Percentiles rank a stretch among this genome's conserved stretches.
These are phyloP conservation scores for Rafetus swinhoei DNA, from an alignment of 2,113 vertebrate species.

Conservation along the genomic window DNA sequence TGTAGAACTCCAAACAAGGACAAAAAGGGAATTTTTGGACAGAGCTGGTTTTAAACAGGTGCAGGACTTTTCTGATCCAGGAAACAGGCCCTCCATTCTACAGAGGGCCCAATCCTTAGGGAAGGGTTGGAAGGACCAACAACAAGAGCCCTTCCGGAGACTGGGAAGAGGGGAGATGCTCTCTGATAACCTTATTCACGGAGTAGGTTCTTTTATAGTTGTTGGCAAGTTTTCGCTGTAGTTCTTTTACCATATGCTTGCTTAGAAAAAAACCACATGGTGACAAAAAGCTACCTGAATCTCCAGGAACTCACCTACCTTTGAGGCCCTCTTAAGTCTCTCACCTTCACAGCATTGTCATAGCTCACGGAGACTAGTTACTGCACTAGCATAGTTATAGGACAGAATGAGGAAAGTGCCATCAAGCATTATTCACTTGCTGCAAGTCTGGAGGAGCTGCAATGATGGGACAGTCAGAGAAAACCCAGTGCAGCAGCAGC, in stretches of 20 bases:
- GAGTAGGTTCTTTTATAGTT: neutral
- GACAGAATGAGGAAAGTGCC: neutral
- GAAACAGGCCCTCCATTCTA: neutral
- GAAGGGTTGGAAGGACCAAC: neutral
- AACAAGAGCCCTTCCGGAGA: neutral
- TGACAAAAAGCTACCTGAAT: neutral
- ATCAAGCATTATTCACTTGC: neutral
- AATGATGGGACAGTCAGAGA: neutral
- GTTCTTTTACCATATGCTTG: neutral
- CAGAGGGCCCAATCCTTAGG: neutral
- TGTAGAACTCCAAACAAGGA: neutral
- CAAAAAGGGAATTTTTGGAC: neutral
- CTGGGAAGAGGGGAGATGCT: neutral
- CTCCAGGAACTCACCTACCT: neutral
- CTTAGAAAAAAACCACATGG: neutral
- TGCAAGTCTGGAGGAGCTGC: neutral
- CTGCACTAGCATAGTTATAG: neutral
- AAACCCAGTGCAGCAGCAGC: neutral
- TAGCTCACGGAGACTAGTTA: neutral
- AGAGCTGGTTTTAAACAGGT: neutral
- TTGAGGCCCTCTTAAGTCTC: rapidly evolving
- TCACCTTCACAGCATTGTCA: rapidly evolving
- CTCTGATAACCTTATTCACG: neutral
- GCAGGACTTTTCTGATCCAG: neutral
- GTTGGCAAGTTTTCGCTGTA: neutral